Evolutionary conservation across 2,113 vertebrate genomes (phyloP), one percentile per base, ranked within the genome.

Genomic region (Thamnophis sirtalis): DNA sequence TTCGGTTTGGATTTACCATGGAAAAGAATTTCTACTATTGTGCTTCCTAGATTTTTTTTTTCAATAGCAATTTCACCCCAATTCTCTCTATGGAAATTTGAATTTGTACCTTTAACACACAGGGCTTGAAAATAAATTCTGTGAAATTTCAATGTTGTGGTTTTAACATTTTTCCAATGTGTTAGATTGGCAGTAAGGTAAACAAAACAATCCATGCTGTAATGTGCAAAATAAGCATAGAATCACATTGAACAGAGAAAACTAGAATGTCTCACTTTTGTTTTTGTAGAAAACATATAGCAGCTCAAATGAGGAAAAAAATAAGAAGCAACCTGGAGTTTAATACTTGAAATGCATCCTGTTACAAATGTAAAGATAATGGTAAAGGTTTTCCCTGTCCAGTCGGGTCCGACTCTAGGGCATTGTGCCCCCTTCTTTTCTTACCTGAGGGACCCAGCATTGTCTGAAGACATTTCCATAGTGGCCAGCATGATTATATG

Each of bases 181-280:
- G 93, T 91, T 93, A 68, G 1, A 60, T 15, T 48, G 49, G 91
- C 33, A 68, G 58, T 91, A 94, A 73, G 86, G 88, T 58, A 93
- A 94, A 93, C 0, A 86, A 88, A 90, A 91, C 92, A 55, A 63
- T 0, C 7, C 53, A 94, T 28, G 48, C 49, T 90, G 93, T 95
- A 95, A 91, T 38, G 1, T 85, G 15, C 92, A 86, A 85, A 91
- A 92, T 88, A 93, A 95, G 49, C 55, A 86, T 28, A 92, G 4
- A 48, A 87, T 2, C 43, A 91, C 84, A 85, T n/a, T 63, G 84
- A 92, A 56, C n/a, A 85, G 86, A 87, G 51, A 93, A 1, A 88
- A 17, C 55, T 88, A 53, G 93, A 17, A 49, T 85, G 92, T 3
- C 43, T 86, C 89, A 51, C 33, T 51, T 7, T n/a, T 2, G 86